phyloP scores from a whole-genome alignment of 2,113 vertebrate genomes.

The Leucoraja erinaceus region DNA sequence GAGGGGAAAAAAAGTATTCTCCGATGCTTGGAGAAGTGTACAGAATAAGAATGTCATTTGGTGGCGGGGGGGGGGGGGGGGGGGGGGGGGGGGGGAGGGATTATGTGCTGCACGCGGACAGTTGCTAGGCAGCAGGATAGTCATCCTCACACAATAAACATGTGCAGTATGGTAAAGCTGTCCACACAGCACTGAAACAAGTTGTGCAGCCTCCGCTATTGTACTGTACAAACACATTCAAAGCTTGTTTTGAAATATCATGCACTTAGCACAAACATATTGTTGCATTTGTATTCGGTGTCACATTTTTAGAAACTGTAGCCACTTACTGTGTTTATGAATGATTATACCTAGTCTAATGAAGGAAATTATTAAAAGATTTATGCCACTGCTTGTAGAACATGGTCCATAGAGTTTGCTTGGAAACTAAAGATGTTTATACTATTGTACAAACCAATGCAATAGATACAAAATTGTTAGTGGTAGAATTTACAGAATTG shows the following conservation, averaged over 20 bases:
- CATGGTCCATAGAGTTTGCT: background rate
- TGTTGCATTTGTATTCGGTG: too few species aligned
- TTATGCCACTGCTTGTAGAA: background rate
- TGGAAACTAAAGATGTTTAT: background rate
- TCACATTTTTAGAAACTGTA: too few species aligned
- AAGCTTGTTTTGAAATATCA: background rate
- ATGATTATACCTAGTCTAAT: background rate
- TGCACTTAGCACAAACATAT: background rate
- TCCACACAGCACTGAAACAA: background rate
- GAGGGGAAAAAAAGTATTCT: background rate
- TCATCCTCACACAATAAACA: background rate
- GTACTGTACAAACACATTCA: background rate
- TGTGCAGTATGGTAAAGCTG: background rate
- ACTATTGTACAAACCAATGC: background rate
- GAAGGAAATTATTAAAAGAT: background rate
- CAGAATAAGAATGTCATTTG: background rate
- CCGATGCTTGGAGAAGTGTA: background rate
- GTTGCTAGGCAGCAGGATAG: slow-evolving; percentile 21
- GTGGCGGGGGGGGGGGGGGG: background rate
- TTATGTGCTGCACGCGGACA: background rate
- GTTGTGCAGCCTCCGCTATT: background rate
- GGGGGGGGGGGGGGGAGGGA: background rate
- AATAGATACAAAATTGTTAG: background rate
- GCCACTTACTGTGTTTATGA: background rate
- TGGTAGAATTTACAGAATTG: too few species aligned